These are phyloP conservation scores for Camponotus pennsylvanicus DNA, from an alignment of 1,140 invertebrate species.

Conservation along the genomic window DNA sequence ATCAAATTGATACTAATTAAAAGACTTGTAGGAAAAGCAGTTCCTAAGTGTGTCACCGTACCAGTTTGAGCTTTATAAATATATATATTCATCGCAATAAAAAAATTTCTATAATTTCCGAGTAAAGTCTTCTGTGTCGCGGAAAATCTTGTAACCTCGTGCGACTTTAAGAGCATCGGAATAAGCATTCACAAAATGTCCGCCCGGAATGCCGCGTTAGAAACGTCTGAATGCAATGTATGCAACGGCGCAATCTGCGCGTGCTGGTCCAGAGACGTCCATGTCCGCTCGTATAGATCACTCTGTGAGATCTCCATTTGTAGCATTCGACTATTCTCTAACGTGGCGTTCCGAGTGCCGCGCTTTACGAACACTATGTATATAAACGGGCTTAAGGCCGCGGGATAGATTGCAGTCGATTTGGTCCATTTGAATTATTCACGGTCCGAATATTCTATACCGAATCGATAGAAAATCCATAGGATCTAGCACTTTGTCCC, in stretches of 20 bases:
- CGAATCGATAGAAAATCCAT: constrained; percentile 40
- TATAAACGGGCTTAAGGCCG: constrained; percentile 48
- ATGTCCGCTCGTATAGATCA: constrained; percentile 34
- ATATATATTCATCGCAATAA: neutral
- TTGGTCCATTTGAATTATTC: constrained; percentile 42
- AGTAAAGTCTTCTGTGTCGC: neutral
- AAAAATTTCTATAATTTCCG: neutral
- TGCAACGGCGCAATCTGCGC: constrained; percentile 37
- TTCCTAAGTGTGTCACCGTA: neutral
- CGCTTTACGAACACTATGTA: constrained; percentile 31
- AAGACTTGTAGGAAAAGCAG: neutral
- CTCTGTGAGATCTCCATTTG: constrained; percentile 53
- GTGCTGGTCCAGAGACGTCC: constrained; percentile 13
- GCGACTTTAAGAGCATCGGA: neutral
- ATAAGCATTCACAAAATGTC: constrained; percentile 33
- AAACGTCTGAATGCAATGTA: constrained; percentile 37
- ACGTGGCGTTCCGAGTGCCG: constrained; percentile 22
- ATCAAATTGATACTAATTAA: neutral
- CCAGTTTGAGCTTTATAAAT: neutral
- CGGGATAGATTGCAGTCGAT: constrained; percentile 33
- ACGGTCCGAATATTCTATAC: neutral
- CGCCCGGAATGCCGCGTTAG: constrained; percentile 42
- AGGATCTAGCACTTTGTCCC: neutral
- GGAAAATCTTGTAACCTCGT: neutral
- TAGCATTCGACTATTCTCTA: constrained; percentile 51